These are phyloP conservation scores for Unio pictorum DNA, from an alignment of 2,888 invertebrate genomes.

Conservation along the genomic window DNA sequence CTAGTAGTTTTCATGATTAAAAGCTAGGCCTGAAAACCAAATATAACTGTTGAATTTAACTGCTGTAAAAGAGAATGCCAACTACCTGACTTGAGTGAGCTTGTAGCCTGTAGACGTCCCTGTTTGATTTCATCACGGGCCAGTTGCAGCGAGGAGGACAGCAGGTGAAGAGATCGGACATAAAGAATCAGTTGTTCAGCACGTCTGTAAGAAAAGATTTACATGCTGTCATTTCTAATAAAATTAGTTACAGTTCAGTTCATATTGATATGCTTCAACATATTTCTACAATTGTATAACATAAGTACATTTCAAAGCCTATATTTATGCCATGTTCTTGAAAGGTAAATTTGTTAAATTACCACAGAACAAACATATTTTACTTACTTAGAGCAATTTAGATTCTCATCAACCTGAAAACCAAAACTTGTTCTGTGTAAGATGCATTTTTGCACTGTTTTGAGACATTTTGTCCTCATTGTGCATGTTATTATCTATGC, in stretches of 20 bases:
- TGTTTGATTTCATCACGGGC: slow-evolving; percentile 89
- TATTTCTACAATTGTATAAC: neutral
- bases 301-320: neutral
- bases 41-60: neutral
- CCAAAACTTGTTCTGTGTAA: too few relatives aligned
- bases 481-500: too few relatives aligned
- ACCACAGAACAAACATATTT: too few relatives aligned
- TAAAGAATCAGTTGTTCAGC: slow-evolving; percentile 89
- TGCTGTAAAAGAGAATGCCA: too few relatives aligned
- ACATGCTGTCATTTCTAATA: neutral
- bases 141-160: slow-evolving; percentile 90
- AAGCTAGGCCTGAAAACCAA: neutral
- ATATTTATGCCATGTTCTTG: too few relatives aligned
- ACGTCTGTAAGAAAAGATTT: slow-evolving; percentile 68
- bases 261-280: neutral
- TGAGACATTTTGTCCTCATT: too few relatives aligned
- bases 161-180: slow-evolving; percentile 91
- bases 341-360: too few relatives aligned
- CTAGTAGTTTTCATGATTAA: too few relatives aligned
- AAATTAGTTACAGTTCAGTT: neutral
- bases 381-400: too few relatives aligned
- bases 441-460: too few relatives aligned
- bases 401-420: too few relatives aligned
- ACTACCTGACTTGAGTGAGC: slow-evolving; percentile 89
- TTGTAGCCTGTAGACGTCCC: slow-evolving; percentile 90